phyloP scores from a whole-genome alignment of 1,140 invertebrate genomes.

The Diploscapter pachys region DNA sequence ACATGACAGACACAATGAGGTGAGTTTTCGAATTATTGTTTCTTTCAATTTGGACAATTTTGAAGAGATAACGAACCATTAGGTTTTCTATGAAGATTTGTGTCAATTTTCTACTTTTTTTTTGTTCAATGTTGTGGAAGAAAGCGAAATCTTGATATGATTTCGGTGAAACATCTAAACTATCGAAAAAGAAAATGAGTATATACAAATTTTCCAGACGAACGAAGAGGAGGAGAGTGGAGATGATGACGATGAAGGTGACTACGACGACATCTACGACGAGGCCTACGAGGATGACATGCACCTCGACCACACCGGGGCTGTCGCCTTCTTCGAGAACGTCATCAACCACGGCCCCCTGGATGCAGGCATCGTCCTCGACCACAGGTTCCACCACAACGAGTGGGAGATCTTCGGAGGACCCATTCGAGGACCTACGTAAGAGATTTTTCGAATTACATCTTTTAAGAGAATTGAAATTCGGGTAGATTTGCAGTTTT shows the following conservation, averaged over 20 bases:
- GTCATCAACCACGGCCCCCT: constrained; percentile 4
- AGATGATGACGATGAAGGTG: constrained; percentile 30
- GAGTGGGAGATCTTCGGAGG: constrained; percentile 11
- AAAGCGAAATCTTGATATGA: too few species aligned
- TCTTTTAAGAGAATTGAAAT: too few species aligned
- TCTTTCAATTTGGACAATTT: too few species aligned
- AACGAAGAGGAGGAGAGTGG: constrained; percentile 37
- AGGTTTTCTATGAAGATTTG: too few species aligned
- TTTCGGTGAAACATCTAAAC: too few species aligned
- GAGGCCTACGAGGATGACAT: constrained; percentile 19
- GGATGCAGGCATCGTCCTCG: background rate
- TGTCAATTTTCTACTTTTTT: too few species aligned
- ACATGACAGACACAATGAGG: background rate
- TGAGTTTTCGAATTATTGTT: too few species aligned
- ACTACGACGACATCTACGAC: constrained; percentile 26
- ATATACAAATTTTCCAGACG: background rate
- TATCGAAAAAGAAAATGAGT: too few species aligned
- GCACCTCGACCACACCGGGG: background rate
- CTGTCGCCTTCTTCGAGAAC: background rate
- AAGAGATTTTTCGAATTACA: too few species aligned
- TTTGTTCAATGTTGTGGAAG: too few species aligned
- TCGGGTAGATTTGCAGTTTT: too few species aligned
- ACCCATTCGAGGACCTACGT: background rate
- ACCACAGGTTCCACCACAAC: background rate
- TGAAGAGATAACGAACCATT: too few species aligned